phyloP scores from a whole-genome alignment of 2,113 vertebrate species.

The Thunnus thynnus region DNA sequence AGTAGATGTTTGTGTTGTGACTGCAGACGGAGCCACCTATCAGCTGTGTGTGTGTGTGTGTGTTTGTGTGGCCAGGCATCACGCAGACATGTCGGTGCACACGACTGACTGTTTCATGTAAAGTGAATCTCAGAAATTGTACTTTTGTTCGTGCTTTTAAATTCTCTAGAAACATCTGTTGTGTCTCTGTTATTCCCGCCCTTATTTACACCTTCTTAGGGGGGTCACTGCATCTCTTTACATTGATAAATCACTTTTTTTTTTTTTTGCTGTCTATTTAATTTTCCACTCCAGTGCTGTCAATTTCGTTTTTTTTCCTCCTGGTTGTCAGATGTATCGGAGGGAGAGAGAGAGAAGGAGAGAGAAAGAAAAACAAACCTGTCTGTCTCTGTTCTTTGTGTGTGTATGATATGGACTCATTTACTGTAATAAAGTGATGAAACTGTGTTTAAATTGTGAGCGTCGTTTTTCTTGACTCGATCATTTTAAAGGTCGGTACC shows the following conservation, averaged over 20 bases:
- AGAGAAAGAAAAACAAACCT: slow-evolving; percentile 67
- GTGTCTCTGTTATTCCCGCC: background rate
- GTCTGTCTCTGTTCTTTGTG: slow-evolving; percentile 75
- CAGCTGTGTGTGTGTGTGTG: slow-evolving; percentile 16
- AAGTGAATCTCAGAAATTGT: background rate
- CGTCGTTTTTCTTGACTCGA: background rate
- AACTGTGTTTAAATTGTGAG: slow-evolving; percentile 65
- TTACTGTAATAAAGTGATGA: slow-evolving; percentile 86
- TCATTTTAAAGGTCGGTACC: background rate
- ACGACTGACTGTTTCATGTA: background rate
- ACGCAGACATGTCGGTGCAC: background rate
- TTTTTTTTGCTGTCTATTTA: background rate
- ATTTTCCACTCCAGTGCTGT: slow-evolving; percentile 1
- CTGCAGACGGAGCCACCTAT: slow-evolving; percentile 12
- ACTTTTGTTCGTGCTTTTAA: background rate
- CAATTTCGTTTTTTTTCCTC: background rate
- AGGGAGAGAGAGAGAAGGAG: slow-evolving; percentile 5
- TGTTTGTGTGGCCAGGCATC: background rate
- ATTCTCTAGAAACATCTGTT: background rate
- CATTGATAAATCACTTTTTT: background rate
- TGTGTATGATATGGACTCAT: slow-evolving; percentile 80
- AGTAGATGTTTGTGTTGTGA: slow-evolving; percentile 16
- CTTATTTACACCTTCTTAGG: background rate
- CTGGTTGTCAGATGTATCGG: background rate
- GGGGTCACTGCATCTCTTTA: background rate